A percentile compares a stretch with the other conserved stretches of the same genome.
Evolutionary conservation across 1,140 invertebrate species (phyloP).

Genomic region (Neodiprion virginianus): DNA sequence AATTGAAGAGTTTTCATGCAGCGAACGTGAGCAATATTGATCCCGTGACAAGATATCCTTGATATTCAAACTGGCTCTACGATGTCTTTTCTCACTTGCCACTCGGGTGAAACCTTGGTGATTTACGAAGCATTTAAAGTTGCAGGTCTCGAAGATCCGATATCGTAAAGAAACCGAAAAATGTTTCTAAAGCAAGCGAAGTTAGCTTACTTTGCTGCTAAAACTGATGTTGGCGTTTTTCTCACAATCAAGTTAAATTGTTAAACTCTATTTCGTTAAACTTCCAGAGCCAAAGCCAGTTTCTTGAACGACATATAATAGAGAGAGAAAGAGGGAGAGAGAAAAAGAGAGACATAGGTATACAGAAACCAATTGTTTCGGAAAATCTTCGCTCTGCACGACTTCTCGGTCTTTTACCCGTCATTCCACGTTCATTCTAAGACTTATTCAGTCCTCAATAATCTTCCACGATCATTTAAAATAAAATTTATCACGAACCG

Average conservation of each 20-base stretch:
- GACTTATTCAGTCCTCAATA: too few relatives aligned
- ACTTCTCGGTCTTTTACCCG: too few relatives aligned
- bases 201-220: background rate
- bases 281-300: background rate
- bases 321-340: background rate
- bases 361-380: too few relatives aligned
- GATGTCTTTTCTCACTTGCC: background rate
- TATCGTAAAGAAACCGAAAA: background rate
- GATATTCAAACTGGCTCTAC: background rate
- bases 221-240: background rate
- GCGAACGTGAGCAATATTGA: background rate
- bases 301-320: background rate
- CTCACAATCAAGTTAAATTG: background rate
- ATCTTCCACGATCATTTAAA: too few relatives aligned
- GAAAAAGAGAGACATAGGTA: too few relatives aligned
- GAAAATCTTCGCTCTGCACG: too few relatives aligned
- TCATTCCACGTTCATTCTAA: too few relatives aligned
- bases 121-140: background rate
- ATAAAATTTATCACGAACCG: too few relatives aligned
- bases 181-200: background rate
- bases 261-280: slow-evolving; percentile 3
- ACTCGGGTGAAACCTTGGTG: background rate
- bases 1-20: too few relatives aligned
- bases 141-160: background rate
- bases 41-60: background rate